Percentiles rank a stretch among this genome's conserved stretches.
Evolutionary conservation across 2,888 invertebrate genomes (phyloP).

Genomic region (Drosophila mettleri): DNA sequence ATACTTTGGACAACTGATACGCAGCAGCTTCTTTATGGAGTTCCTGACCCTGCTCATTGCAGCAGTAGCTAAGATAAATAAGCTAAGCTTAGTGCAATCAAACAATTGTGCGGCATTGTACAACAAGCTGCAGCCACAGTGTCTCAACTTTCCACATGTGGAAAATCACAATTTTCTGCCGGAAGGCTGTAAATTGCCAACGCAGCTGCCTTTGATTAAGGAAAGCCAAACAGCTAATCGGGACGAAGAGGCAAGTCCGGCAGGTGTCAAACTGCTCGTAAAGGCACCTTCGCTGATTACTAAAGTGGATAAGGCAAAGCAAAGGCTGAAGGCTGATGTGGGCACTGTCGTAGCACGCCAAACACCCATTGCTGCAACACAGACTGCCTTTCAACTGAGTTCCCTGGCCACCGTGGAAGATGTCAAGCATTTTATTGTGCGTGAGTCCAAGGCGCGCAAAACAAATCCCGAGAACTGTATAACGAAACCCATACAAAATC

Average conservation of each 20-base stretch:
- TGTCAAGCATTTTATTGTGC: conserved; percentile 73
- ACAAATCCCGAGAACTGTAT: conserved; percentile 52
- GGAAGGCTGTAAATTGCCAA: conserved; percentile 60
- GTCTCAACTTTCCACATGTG: conserved; percentile 69
- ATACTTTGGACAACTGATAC: conserved; percentile 77
- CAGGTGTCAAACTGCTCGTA: conserved; percentile 10
- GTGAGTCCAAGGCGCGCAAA: conserved; percentile 72
- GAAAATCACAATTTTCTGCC: conserved; percentile 59
- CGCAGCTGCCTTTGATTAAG: conserved; percentile 13
- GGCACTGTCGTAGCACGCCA: conserved; percentile 52
- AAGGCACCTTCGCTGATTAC: conserved; percentile 38
- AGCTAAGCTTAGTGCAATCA: conserved; percentile 58
- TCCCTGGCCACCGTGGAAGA: conserved; percentile 69
- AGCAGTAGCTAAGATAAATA: conserved; percentile 76
- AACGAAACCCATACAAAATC: conserved; percentile 72
- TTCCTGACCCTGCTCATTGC: conserved; percentile 76
- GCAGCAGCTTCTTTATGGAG: conserved; percentile 81
- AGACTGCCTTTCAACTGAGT: conserved; percentile 53
- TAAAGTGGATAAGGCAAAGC: conserved; percentile 53
- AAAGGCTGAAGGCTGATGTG: conserved; percentile 61
- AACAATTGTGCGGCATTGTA: conserved; percentile 71
- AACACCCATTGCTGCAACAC: neutral
- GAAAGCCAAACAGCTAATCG: neutral
- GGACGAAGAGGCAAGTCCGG: conserved; percentile 24
- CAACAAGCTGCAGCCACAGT: conserved; percentile 52